A percentile compares a stretch with the other conserved stretches of the same genome.
phyloP scores from a whole-genome alignment of 1,140 invertebrate genomes.

The Micrasema longulum region DNA sequence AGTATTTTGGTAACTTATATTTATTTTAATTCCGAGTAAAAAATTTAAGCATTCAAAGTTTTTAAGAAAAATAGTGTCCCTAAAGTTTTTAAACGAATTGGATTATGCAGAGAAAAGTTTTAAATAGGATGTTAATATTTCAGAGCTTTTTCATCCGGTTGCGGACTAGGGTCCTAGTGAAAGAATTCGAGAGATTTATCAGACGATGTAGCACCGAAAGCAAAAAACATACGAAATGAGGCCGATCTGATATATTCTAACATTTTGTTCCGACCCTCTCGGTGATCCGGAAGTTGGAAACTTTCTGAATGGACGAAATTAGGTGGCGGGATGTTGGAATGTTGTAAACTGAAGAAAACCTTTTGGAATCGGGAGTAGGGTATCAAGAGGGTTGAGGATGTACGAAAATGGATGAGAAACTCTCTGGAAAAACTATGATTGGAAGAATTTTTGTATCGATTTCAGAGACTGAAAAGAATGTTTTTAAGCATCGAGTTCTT shows the following conservation, averaged over 20 bases:
- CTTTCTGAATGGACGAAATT: conserved; percentile 52
- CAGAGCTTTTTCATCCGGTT: neutral
- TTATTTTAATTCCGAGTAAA: too few relatives aligned
- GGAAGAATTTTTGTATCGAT: conserved; percentile 5
- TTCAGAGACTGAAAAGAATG: too few relatives aligned
- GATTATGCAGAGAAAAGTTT: too few relatives aligned
- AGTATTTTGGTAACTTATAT: too few relatives aligned
- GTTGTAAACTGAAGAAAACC: conserved; percentile 32
- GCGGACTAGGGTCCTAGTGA: conserved; percentile 8
- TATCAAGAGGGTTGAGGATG: neutral
- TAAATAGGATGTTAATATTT: conserved; percentile 8
- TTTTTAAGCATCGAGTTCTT: too few relatives aligned
- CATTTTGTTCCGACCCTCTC: conserved; percentile 45
- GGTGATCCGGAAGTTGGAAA: conserved; percentile 47
- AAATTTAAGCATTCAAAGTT: too few relatives aligned
- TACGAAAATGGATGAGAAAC: conserved; percentile 1
- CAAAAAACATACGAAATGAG: conserved; percentile 45
- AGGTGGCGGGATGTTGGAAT: conserved; percentile 44
- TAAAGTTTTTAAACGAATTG: too few relatives aligned
- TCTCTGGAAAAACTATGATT: conserved; percentile 22
- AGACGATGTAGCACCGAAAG: conserved; percentile 10
- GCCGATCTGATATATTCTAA: conserved; percentile 46
- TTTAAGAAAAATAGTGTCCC: too few relatives aligned
- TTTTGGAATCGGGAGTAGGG: conserved; percentile 2
- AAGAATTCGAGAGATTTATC: conserved; percentile 3